Evolutionary conservation across 1,140 invertebrate genomes (phyloP), one percentile per base, ranked within the genome.

Genomic region (Oncopodura yosiiana): DNA sequence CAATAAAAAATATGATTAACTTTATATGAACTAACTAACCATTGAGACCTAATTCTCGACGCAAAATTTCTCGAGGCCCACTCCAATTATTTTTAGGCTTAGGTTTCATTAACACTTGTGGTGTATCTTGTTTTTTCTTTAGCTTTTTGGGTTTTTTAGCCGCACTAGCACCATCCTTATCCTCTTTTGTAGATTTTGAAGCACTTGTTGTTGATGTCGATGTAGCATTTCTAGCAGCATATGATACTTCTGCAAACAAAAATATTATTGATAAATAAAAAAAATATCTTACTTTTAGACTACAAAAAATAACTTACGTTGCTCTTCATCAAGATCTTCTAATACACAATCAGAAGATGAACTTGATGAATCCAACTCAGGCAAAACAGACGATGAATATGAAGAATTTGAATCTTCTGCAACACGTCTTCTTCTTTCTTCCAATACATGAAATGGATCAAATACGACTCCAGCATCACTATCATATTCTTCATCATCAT

Each of bases 1-100:
- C n/a, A n/a, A n/a, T n/a, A n/a, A n/a, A n/a, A n/a, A n/a, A n/a
- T n/a, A n/a, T n/a, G n/a, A n/a, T n/a, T n/a, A n/a, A n/a, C n/a
- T n/a, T n/a, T n/a, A n/a, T 9, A 52, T 3, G 6, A 4, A 29
- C 11, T 16, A 3, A 12, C n/a, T 16, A 27, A 18, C 21, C 18
- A 8, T 49, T 9, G 16, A 44, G 49, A 3, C 62, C 62, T 16
- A 64, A 26, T 56, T 64, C 58, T n/a, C 62, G 27, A 18, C 26
- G 26, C 8, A 64, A 27, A 18, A 64, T 27, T 49, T 61, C 58
- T 36, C 32, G 51, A 2, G 62, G 59, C 5, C 48, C 62, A 54
- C 50, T 50, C 58, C 58, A 64, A 19, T 43, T 36, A 16, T 56
- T 30, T 41, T 56, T 57, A 26, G 62, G 62, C 43, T 59, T 61